A percentile compares a stretch with the other conserved stretches of the same genome.
Conservation (phyloP, 2,797 vertebrate genomes). For the Enteromius anoplus region DNA sequence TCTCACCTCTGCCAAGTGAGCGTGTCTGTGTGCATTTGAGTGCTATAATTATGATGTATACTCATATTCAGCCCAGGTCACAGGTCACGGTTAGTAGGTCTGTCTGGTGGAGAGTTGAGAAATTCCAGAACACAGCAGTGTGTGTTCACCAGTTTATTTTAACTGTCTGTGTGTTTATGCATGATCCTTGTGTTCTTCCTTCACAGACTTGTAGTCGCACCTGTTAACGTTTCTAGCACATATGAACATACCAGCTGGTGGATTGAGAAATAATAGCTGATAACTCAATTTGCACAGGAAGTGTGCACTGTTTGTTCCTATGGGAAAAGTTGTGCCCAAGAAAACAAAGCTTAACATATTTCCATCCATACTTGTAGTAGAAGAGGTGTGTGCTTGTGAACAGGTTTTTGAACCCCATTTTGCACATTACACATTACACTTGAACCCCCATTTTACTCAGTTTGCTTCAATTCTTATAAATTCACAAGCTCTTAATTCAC, state of each 20-base stretch:
- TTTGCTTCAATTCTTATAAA: background rate
- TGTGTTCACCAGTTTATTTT: constrained; percentile 50
- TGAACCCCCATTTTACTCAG: background rate
- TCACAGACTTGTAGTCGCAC: constrained; percentile 19
- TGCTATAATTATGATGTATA: constrained; percentile 60
- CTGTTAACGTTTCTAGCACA: constrained; percentile 44
- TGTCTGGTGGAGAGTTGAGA: constrained; percentile 49
- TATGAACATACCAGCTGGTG: constrained; percentile 45
- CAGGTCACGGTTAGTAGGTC: constrained; percentile 46
- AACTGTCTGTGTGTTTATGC: constrained; percentile 52
- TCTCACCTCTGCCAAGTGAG: background rate
- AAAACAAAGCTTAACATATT: constrained; percentile 60
- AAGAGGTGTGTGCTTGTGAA: constrained; percentile 11
- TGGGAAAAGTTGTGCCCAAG: constrained; percentile 68
- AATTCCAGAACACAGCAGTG: constrained; percentile 50
- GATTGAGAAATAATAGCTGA: constrained; percentile 80
- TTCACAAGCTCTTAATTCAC: background rate
- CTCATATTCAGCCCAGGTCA: constrained; percentile 48
- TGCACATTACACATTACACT: background rate
- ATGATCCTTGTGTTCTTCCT: constrained; percentile 9
- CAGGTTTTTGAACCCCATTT: background rate
- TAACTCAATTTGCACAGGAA: constrained; percentile 84
- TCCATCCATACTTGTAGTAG: background rate
- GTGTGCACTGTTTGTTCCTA: constrained; percentile 73
- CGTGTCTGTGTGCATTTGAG: constrained; percentile 23